A percentile compares a stretch with the other conserved stretches of the same genome.
Evolutionary conservation across 2,113 vertebrate genomes (phyloP).

Genomic region (Aviceda subcristata): DNA sequence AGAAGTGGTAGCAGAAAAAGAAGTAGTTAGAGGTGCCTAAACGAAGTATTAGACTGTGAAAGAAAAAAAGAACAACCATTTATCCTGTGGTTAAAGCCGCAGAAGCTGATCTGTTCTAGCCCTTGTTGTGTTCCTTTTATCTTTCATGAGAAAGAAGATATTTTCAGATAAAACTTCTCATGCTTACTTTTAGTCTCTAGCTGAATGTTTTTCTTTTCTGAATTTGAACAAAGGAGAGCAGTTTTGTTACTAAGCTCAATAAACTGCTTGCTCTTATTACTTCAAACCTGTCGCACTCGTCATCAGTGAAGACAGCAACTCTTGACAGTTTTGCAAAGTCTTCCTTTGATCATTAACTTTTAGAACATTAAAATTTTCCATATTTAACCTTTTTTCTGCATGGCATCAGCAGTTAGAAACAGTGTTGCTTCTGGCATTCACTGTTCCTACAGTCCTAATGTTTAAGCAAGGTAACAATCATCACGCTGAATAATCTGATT

Average conservation of each 20-base stretch:
- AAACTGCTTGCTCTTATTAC: conserved; percentile 52
- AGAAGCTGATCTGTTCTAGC: neutral
- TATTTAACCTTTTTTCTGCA: conserved; percentile 28
- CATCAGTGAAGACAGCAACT: conserved; percentile 15
- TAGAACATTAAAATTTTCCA: conserved; percentile 20
- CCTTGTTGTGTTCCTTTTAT: neutral
- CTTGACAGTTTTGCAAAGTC: conserved; percentile 42
- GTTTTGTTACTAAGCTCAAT: conserved; percentile 29
- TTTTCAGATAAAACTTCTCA: conserved; percentile 7
- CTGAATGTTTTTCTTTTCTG: conserved; percentile 1
- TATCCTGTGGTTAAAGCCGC: neutral
- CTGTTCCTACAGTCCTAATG: neutral
- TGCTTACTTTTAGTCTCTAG: conserved; percentile 1
- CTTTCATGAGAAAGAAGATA: neutral
- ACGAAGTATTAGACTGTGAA: neutral
- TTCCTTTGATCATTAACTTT: conserved; percentile 52
- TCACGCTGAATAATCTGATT: neutral
- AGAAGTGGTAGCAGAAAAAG: neutral
- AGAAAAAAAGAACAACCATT: neutral
- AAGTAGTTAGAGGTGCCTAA: neutral
- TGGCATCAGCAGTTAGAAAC: conserved; percentile 13
- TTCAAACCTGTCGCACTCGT: conserved; percentile 19
- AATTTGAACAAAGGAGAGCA: conserved; percentile 9
- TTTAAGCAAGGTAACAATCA: neutral
- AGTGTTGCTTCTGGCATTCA: neutral